phyloP scores from a whole-genome alignment of 2,113 vertebrate species.

The Thalassarche chlororhynchos region DNA sequence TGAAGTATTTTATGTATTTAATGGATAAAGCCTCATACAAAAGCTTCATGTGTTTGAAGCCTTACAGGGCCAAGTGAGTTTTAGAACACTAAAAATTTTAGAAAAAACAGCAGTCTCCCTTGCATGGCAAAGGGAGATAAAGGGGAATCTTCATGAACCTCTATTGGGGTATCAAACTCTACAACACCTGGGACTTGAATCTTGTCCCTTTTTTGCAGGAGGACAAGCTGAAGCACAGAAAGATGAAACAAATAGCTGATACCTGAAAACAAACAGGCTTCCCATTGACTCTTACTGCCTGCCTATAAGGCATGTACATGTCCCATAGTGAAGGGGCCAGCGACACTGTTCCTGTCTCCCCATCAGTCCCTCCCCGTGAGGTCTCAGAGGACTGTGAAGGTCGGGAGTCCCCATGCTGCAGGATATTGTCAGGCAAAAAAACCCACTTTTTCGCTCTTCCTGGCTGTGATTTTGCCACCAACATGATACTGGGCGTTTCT shows the following conservation, averaged over 20 bases:
- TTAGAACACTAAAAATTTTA: background rate
- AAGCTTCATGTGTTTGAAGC: background rate
- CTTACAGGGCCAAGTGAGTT: background rate
- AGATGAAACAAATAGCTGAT: background rate
- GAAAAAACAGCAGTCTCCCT: background rate
- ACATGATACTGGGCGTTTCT: background rate
- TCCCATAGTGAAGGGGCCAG: background rate
- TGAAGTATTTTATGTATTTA: background rate
- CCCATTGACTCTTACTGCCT: background rate
- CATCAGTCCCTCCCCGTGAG: background rate
- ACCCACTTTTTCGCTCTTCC: background rate
- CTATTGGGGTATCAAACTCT: background rate
- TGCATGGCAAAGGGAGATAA: background rate
- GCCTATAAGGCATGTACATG: accelerated
- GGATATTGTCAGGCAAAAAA: background rate
- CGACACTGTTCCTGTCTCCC: background rate
- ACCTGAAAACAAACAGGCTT: background rate
- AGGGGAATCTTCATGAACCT: background rate
- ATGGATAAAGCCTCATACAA: background rate
- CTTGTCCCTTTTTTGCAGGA: accelerated
- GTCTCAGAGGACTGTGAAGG: background rate
- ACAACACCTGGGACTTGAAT: background rate
- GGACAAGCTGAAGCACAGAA: background rate
- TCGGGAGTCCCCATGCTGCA: accelerated
- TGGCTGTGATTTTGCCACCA: background rate